phyloP scores from a whole-genome alignment of 1,140 invertebrate genomes.

The Amphibalanus amphitrite region DNA sequence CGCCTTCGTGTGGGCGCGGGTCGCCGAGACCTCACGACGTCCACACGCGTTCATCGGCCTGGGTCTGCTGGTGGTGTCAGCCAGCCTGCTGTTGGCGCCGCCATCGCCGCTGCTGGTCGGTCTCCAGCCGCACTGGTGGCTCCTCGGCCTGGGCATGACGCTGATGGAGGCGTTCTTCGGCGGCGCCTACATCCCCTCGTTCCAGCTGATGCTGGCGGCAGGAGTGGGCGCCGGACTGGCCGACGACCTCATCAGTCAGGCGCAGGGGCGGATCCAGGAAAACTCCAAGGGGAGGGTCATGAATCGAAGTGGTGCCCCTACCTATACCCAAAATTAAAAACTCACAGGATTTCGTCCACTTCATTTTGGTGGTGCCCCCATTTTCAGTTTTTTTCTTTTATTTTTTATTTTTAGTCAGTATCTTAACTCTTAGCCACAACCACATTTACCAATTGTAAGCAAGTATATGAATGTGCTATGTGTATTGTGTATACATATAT shows the following conservation, averaged over 20 bases:
- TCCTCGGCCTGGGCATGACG: not conserved
- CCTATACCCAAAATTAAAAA: no score
- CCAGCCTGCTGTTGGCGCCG: not conserved
- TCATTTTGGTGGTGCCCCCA: no score
- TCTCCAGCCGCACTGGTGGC: not conserved
- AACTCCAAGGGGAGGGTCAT: no score
- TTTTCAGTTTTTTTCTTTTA: no score
- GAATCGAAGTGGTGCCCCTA: no score
- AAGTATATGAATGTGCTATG: no score
- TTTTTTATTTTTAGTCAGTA: no score
- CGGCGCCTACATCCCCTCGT: not conserved
- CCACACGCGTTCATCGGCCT: not conserved
- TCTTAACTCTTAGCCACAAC: no score
- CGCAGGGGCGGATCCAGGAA: no score
- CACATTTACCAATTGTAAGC: no score
- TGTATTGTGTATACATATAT: no score
- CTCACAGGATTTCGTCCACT: no score
- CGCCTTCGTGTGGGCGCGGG: not conserved
- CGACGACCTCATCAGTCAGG: not conserved
- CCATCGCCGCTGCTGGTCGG: not conserved
- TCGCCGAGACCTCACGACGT: not conserved
- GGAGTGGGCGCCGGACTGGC: not conserved
- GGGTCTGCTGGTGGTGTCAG: not conserved
- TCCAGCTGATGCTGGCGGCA: not conserved
- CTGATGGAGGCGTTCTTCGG: not conserved